Evolutionary conservation across 2,888 invertebrate genomes (phyloP), one percentile per base, ranked within the genome.

Genomic region (Eupithecia inturbata): DNA sequence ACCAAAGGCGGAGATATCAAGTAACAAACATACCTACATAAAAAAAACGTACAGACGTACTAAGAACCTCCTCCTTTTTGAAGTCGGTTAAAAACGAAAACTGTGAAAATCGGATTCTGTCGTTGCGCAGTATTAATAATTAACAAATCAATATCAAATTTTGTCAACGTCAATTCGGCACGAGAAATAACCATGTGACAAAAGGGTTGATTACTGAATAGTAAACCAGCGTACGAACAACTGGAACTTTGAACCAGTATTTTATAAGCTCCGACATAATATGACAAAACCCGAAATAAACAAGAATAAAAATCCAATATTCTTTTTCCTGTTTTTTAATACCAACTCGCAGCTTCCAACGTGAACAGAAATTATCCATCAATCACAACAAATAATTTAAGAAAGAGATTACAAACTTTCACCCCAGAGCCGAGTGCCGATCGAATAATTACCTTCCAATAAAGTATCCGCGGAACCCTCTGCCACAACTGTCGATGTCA

Each of bases 401-500:
- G 77, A 77, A 80, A 77, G 70, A 77, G 75, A 78, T 77, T 78
- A 77, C 75, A 19, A 74, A 80, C 72, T 77, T 71, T 75, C 75
- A 78, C 79, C 74, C 89, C 66, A 7, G 26, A 88, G 87, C 85
- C 87, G 60, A 77, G 75, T 75, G 73, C 87, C 89, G 90, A 92
- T 92, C 90, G 90, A 91, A 93, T 93, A 92, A 94, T 94, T 93
- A 92, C 90, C 91, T 89, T 88, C 82, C 90, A 89, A 92, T 93
- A 93, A 93, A 93, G 91, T 93, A 94, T 94, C 91, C 91, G 88
- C 91, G 91, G 88, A 83, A 85, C 89, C 79, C 84, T 83, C 88
- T 86, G 92, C 90, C 93, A 90, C 94, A 94, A 95, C 93, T 95
- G 95, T 92, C 93, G 93, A 90, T 95, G 95, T 95, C 95, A 95